Percentiles rank a stretch among this genome's conserved stretches.
These are phyloP conservation scores for Orbicella faveolata DNA, from an alignment of 64 coral and sea anemone species.

Conservation along the genomic window DNA sequence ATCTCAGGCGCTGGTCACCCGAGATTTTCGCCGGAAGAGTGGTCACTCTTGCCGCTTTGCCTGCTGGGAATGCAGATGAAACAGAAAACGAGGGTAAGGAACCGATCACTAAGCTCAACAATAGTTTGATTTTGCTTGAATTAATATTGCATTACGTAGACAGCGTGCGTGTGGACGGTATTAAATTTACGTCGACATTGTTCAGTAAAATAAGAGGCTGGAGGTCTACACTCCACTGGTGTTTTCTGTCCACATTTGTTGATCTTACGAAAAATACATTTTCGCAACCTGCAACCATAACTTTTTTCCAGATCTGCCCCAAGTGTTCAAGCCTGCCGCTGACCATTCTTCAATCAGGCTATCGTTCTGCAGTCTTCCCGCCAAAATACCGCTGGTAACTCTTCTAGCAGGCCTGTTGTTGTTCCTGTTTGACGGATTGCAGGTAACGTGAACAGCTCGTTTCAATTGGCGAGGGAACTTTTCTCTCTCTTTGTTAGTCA, in stretches of 20 bases:
- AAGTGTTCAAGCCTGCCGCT: conserved; percentile 85
- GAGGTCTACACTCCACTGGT: too few relatives aligned
- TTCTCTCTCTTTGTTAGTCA: too few relatives aligned
- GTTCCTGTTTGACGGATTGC: conserved; percentile 91
- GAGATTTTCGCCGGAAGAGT: conserved; percentile 78
- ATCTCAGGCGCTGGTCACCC: conserved; percentile 71
- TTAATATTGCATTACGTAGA: too few relatives aligned
- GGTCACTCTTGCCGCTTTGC: conserved; percentile 69
- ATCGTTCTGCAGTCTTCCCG: conserved; percentile 66
- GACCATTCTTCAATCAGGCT: conserved; percentile 52
- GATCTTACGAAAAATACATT: too few relatives aligned
- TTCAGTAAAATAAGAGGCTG: too few relatives aligned
- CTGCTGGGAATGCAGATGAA: conserved; percentile 56
- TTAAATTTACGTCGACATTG: too few relatives aligned
- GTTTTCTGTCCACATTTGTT: too few relatives aligned
- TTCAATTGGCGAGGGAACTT: background rate
- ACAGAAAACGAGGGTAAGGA: conserved; percentile 71
- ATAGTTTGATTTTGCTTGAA: background rate
- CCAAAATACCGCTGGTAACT: conserved; percentile 86
- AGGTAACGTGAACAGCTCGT: conserved; percentile 49
- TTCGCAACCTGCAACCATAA: background rate
- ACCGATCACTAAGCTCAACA: too few relatives aligned
- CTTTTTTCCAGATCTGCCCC: conserved; percentile 70
- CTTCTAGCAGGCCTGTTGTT: conserved; percentile 64
- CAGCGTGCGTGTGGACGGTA: too few relatives aligned